Conservation (phyloP, 2,797 vertebrate genomes). For the Gouania willdenowi region DNA sequence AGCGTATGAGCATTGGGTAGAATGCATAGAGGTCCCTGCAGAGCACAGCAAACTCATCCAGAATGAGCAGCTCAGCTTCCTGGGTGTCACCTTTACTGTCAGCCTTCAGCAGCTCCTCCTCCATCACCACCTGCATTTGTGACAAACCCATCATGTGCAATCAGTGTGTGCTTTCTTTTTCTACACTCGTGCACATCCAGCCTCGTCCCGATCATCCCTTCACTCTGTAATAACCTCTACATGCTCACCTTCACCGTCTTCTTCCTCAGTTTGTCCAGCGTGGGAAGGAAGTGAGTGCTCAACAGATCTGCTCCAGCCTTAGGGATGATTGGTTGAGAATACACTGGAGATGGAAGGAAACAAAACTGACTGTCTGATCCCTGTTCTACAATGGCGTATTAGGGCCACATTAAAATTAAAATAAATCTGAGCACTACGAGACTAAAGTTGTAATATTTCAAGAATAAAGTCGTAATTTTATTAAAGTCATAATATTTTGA, state of each 20-base stretch:
- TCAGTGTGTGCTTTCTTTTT: neutral
- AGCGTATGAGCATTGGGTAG: slow-evolving; percentile 97
- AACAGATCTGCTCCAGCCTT: slow-evolving; percentile 91
- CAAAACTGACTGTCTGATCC: slow-evolving; percentile 1
- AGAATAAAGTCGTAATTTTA: too few relatives aligned
- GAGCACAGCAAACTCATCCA: slow-evolving; percentile 95
- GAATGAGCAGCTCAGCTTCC: slow-evolving; percentile 93
- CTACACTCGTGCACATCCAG: too few relatives aligned
- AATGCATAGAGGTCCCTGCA: slow-evolving; percentile 96
- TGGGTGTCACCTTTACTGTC: slow-evolving; percentile 89
- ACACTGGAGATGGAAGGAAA: slow-evolving; percentile 74
- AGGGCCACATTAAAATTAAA: too few relatives aligned
- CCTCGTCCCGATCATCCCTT: neutral
- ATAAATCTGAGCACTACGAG: too few relatives aligned
- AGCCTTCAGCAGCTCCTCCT: slow-evolving; percentile 91
- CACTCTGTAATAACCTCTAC: too few relatives aligned
- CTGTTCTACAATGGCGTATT: too few relatives aligned
- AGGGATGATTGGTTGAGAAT: slow-evolving; percentile 96
- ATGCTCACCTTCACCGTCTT: slow-evolving; percentile 85
- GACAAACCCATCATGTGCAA: slow-evolving; percentile 2
- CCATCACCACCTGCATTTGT: slow-evolving; percentile 76
- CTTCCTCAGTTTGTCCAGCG: slow-evolving; percentile 93
- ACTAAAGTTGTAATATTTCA: too few relatives aligned
- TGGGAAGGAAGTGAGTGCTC: slow-evolving; percentile 91
- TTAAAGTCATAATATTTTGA: too few relatives aligned